Conservation (phyloP, 2,888 invertebrate species). For the Latheticus oryzae region DNA sequence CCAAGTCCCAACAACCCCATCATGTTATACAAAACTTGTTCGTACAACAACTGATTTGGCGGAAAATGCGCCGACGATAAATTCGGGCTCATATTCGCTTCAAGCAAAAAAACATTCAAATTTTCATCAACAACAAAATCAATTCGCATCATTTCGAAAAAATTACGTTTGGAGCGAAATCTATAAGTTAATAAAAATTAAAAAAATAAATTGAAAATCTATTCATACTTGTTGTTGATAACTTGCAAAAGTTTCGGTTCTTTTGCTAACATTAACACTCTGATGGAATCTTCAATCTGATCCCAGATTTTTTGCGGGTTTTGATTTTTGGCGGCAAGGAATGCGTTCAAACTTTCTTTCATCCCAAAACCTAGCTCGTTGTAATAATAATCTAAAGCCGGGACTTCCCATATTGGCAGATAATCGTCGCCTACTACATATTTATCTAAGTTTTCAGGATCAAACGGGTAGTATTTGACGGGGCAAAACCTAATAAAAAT, state of each 20-base stretch:
- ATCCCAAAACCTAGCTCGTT: conserved; percentile 81
- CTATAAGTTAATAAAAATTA: too few species aligned
- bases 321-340: conserved; percentile 74
- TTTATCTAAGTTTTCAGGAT: conserved; percentile 81
- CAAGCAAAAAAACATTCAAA: conserved; percentile 88
- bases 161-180: conserved; percentile 72
- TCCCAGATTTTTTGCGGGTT: conserved; percentile 82
- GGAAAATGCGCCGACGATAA: conserved; percentile 92
- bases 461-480: conserved; percentile 90
- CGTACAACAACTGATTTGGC: conserved; percentile 89
- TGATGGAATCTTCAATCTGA: conserved; percentile 83
- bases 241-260: conserved; percentile 76
- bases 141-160: conserved; percentile 95
- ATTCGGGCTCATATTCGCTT: conserved; percentile 99
- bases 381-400: conserved; percentile 78
- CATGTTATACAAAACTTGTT: conserved; percentile 89
- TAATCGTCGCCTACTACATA: conserved; percentile 97
- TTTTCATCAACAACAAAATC: conserved; percentile 93
- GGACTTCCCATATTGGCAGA: conserved; percentile 93
- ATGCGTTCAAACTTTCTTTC: conserved; percentile 88
- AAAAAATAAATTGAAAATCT: too few species aligned
- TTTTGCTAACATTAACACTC: conserved; percentile 76
- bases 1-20: conserved; percentile 83
- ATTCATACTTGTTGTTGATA: conserved; percentile 66
- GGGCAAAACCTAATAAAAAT: conserved; percentile 91